Evolutionary conservation across 2,888 invertebrate genomes (phyloP).

Genomic region (Clepsis dumicolana): DNA sequence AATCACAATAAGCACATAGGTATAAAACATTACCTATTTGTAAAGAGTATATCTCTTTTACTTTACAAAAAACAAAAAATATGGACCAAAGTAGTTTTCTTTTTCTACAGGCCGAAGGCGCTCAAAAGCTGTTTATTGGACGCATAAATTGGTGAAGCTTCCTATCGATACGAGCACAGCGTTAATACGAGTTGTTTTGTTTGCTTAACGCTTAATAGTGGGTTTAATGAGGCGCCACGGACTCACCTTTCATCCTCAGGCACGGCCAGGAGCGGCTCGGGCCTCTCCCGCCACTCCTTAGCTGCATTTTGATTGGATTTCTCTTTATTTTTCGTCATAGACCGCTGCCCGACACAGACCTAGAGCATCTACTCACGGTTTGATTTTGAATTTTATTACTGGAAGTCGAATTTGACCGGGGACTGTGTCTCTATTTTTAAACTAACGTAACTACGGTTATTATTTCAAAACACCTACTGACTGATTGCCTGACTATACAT

Average conservation of each 20-base stretch:
- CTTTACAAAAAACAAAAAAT: no score
- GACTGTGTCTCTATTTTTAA: not conserved
- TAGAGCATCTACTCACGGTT: slow-evolving; percentile 8
- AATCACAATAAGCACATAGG: no score
- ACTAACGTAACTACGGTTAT: no score
- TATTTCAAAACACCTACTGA: no score
- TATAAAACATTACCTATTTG: no score
- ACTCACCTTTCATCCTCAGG: slow-evolving; percentile 85
- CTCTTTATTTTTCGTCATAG: slow-evolving; percentile 77
- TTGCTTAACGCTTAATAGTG: slow-evolving; percentile 74
- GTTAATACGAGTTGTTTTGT: slow-evolving; percentile 67
- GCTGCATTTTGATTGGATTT: slow-evolving; percentile 73
- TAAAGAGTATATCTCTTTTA: no score
- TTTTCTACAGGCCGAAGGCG: no score
- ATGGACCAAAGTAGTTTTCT: no score
- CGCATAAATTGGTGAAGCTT: not conserved
- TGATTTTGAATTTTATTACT: not conserved
- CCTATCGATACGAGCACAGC: slow-evolving; percentile 55
- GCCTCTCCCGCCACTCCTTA: slow-evolving; percentile 73
- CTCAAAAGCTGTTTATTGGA: slow-evolving; percentile 8
- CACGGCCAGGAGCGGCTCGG: slow-evolving; percentile 75
- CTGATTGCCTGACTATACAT: not conserved
- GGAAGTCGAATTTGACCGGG: not conserved
- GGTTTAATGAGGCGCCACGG: slow-evolving; percentile 75
- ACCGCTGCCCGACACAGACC: slow-evolving; percentile 46